These are phyloP conservation scores for Frankliniella intonsa DNA, from an alignment of 2,888 invertebrate genomes.

Conservation along the genomic window DNA sequence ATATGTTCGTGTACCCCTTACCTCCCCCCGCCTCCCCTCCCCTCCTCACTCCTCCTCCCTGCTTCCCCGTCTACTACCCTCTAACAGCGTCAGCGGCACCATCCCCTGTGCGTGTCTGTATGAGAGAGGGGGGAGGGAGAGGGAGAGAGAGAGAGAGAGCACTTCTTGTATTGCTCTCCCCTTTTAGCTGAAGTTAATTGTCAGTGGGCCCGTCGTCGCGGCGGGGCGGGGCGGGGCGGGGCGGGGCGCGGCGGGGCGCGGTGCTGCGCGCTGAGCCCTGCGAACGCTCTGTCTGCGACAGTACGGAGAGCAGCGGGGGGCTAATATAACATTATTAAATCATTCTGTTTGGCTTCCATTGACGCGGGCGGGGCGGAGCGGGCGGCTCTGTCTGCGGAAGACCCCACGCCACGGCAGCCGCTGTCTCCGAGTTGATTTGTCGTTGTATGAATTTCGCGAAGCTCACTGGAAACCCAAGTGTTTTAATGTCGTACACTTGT, in stretches of 20 bases:
- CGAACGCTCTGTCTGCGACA: too few relatives aligned
- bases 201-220: not conserved
- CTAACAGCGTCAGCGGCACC: not conserved
- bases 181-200: constrained; percentile 13
- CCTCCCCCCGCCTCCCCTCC: not conserved
- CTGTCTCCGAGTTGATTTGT: not conserved
- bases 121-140: not conserved
- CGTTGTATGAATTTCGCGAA: too few relatives aligned
- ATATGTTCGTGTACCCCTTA: not conserved
- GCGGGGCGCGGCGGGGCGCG: not conserved
- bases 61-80: not conserved
- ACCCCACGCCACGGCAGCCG: not conserved
- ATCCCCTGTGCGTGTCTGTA: not conserved
- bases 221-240: too few relatives aligned
- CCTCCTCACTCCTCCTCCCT: not conserved
- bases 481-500: too few relatives aligned
- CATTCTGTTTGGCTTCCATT: constrained; percentile 6
- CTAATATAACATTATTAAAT: constrained; percentile 27
- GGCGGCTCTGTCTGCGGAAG: not conserved
- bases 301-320: not conserved
- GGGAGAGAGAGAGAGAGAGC: not conserved
- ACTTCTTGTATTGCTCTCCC: not conserved
- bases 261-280: not conserved
- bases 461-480: too few relatives aligned
- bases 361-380: not conserved